Evolutionary conservation across 2,888 invertebrate species (phyloP).

Genomic region (Lasius fuliginosus): DNA sequence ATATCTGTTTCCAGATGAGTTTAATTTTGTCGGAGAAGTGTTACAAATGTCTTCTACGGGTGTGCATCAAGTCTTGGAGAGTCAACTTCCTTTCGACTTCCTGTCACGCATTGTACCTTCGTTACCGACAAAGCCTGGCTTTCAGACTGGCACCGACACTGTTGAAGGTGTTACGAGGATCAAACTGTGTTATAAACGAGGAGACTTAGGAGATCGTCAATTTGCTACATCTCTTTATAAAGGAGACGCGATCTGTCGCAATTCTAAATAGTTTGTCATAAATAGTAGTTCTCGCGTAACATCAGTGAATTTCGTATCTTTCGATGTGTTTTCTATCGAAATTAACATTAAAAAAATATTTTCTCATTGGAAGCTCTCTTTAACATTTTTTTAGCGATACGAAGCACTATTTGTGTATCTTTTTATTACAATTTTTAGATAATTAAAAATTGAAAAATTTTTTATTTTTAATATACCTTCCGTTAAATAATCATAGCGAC

Average conservation of each 20-base stretch:
- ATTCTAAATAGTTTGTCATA: constrained; percentile 7
- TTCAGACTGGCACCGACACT: constrained; percentile 36
- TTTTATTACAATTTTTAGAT: not conserved
- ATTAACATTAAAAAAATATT: not conserved
- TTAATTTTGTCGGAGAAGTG: constrained; percentile 35
- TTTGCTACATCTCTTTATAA: constrained; percentile 26
- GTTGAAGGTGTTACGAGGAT: constrained; percentile 50
- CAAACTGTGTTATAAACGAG: constrained; percentile 51
- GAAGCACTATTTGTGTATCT: not conserved
- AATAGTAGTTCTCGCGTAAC: not conserved
- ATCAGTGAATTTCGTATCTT: not conserved
- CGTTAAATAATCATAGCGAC: constrained; percentile 5
- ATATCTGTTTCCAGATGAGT: constrained; percentile 32
- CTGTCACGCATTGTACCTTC: constrained; percentile 59
- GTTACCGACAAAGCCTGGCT: constrained; percentile 57
- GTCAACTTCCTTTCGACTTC: constrained; percentile 58
- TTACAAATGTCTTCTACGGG: constrained; percentile 54
- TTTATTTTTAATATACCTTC: not conserved
- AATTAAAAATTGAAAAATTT: not conserved
- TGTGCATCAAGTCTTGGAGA: constrained; percentile 51
- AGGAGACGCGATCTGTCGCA: constrained; percentile 14
- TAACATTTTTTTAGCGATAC: not conserved
- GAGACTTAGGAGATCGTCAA: constrained; percentile 50
- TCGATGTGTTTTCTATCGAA: not conserved
- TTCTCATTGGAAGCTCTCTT: not conserved